A percentile compares a stretch with the other conserved stretches of the same genome.
phyloP scores from a whole-genome alignment of 1,140 invertebrate genomes.

The Drosophila littoralis region DNA sequence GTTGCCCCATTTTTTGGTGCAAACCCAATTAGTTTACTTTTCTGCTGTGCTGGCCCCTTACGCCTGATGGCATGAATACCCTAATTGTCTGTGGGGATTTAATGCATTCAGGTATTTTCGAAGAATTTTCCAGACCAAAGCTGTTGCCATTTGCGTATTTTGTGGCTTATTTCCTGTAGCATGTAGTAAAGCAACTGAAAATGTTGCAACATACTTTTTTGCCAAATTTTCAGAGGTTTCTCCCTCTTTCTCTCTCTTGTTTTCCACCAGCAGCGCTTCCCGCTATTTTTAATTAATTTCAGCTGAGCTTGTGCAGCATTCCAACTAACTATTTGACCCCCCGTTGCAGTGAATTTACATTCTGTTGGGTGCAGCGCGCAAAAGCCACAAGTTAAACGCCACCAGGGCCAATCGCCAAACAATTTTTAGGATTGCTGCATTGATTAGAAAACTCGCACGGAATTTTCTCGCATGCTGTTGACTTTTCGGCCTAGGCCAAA shows the following conservation, averaged over 20 bases:
- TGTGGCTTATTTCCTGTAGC: conserved; percentile 7
- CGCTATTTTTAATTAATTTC: conserved; percentile 47
- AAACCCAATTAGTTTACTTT: too few species aligned
- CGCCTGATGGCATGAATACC: background rate
- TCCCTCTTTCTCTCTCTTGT: background rate
- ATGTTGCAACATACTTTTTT: conserved; percentile 1
- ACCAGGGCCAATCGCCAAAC: background rate
- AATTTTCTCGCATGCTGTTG: conserved; percentile 31
- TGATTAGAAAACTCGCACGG: conserved; percentile 38
- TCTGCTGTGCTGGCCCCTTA: too few species aligned
- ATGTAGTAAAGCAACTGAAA: background rate
- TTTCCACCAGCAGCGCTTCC: background rate
- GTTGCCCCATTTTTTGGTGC: too few species aligned
- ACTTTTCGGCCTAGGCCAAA: conserved; percentile 7
- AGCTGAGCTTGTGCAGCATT: conserved; percentile 4
- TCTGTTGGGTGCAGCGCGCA: background rate
- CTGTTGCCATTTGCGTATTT: conserved; percentile 10
- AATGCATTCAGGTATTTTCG: conserved; percentile 6
- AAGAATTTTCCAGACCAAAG: background rate
- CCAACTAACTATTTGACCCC: conserved; percentile 21
- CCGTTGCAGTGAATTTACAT: conserved; percentile 10
- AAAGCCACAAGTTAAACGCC: conserved; percentile 32
- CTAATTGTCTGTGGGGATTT: background rate
- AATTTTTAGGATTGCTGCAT: conserved; percentile 14
- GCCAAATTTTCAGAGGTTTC: conserved; percentile 2